Evolutionary conservation across 2,797 vertebrate species (phyloP).

Genomic region (Trachops cirrhosus): DNA sequence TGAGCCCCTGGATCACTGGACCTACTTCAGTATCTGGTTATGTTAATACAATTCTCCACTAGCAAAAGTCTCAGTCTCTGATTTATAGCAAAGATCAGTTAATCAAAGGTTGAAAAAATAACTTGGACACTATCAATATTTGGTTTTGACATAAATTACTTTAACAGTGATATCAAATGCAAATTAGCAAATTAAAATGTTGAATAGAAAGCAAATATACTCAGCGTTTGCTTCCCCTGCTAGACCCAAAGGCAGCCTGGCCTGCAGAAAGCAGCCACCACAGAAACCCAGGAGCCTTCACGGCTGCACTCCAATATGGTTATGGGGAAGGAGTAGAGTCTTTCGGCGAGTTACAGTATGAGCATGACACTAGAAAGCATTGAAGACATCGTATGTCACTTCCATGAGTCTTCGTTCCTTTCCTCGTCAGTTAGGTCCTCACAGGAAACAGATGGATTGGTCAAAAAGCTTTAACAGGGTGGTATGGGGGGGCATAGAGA

Average conservation of each 20-base stretch:
- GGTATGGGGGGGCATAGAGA: background rate
- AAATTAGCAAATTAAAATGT: constrained; percentile 17
- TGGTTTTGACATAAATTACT: background rate
- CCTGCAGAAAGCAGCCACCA: background rate
- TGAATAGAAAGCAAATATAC: background rate
- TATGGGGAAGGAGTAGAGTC: background rate
- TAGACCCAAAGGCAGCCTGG: background rate
- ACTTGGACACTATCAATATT: background rate
- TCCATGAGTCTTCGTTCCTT: background rate
- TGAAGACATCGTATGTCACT: background rate
- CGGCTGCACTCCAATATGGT: background rate
- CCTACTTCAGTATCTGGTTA: background rate
- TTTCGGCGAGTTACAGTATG: background rate
- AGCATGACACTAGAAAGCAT: background rate
- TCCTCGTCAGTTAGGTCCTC: background rate
- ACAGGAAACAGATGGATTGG: background rate
- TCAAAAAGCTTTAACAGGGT: background rate
- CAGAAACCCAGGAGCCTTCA: background rate
- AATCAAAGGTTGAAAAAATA: background rate
- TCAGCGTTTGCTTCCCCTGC: background rate
- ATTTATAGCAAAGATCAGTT: background rate
- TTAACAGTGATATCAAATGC: background rate
- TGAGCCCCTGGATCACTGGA: background rate
- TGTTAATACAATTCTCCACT: background rate
- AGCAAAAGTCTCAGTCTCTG: background rate